These are phyloP conservation scores for Eupithecia inturbata DNA, from an alignment of 2,888 invertebrate species.

Conservation along the genomic window DNA sequence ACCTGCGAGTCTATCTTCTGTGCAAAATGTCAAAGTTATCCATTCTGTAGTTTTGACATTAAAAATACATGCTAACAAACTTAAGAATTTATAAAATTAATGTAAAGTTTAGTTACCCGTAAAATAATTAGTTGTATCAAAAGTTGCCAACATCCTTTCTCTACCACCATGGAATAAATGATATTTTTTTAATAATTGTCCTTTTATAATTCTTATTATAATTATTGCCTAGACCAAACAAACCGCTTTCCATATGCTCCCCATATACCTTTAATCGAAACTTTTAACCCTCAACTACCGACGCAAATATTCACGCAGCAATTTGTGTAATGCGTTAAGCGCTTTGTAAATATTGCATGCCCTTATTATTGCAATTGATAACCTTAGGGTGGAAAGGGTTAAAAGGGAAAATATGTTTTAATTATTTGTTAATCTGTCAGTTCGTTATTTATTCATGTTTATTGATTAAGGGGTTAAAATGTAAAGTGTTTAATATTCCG, in stretches of 20 bases:
- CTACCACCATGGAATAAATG: too few species aligned
- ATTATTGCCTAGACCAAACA: not conserved
- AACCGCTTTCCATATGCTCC: not conserved
- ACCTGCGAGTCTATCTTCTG: not conserved
- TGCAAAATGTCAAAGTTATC: too few species aligned
- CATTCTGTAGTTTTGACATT: too few species aligned
- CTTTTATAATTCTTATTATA: not conserved
- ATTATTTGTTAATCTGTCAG: slow-evolving; percentile 13
- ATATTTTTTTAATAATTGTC: too few species aligned
- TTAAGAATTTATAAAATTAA: too few species aligned
- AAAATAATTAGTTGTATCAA: too few species aligned
- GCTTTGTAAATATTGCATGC: slow-evolving; percentile 23
- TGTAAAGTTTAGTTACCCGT: too few species aligned
- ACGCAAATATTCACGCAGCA: slow-evolving; percentile 11
- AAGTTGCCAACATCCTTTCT: too few species aligned
- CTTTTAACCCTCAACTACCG: not conserved
- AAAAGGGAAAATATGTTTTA: slow-evolving; percentile 11
- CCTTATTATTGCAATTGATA: slow-evolving; percentile 23
- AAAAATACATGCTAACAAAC: too few species aligned
- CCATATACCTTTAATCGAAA: not conserved
- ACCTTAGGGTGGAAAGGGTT: slow-evolving; percentile 8
- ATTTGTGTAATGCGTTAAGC: slow-evolving; percentile 20
- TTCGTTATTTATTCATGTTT: slow-evolving; percentile 24
- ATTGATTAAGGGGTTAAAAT: slow-evolving; percentile 12
- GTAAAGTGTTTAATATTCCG: not conserved